phyloP scores from a whole-genome alignment of 2,888 invertebrate species.

The Eupsilia transversa region DNA sequence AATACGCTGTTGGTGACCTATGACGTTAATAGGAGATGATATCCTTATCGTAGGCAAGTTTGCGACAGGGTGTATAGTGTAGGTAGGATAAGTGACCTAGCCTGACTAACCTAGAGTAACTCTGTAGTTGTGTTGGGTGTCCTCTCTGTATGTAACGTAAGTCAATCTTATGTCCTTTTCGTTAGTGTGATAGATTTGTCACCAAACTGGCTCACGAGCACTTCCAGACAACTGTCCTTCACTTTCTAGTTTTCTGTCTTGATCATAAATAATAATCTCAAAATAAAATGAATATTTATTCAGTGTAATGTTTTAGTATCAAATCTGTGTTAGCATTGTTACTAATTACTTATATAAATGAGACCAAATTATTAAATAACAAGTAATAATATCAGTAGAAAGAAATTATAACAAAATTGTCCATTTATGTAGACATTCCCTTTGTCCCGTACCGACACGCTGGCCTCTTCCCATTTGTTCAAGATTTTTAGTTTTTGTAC shows the following conservation, averaged over 20 bases:
- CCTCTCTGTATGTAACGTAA: not conserved
- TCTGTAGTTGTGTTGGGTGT: not conserved
- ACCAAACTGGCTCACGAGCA: conserved; percentile 60
- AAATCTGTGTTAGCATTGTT: conserved; percentile 19
- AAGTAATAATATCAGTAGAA: conserved; percentile 27
- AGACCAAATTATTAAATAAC: conserved; percentile 39
- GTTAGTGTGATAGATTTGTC: conserved; percentile 62
- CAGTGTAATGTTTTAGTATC: conserved; percentile 5
- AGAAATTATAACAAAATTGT: conserved; percentile 13
- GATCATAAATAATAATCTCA: conserved; percentile 13
- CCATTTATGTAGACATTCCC: conserved; percentile 12
- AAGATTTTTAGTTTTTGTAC: conserved; percentile 62
- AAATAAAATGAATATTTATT: conserved; percentile 23
- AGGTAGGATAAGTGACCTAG: conserved; percentile 7
- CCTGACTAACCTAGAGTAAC: not conserved
- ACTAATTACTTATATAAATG: conserved; percentile 29
- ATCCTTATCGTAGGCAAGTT: not conserved
- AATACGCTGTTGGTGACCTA: not conserved
- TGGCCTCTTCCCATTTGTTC: conserved; percentile 51
- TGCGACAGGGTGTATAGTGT: not conserved
- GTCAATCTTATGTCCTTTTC: conserved; percentile 19
- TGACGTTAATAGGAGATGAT: not conserved
- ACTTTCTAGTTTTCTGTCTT: conserved; percentile 23
- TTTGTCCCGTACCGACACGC: conserved; percentile 30
- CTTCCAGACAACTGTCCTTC: conserved; percentile 22